Base-by-base conservation (phyloP, 2,888 invertebrate genomes). In the Caradrina clavipalpis region DNA sequence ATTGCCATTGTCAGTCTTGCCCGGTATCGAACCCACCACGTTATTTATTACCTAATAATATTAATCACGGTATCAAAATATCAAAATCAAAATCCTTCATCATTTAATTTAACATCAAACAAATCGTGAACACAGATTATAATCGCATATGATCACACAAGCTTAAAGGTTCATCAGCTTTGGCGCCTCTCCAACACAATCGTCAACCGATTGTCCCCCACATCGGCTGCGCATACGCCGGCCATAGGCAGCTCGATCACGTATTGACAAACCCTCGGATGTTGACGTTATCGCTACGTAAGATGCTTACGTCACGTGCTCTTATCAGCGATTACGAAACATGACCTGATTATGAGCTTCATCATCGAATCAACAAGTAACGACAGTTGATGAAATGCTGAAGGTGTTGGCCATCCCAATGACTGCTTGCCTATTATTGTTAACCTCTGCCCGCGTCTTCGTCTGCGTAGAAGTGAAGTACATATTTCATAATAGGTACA, bases 201-300 rank as follows among this genome's bases (percentile, higher is more conserved):
- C 50, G 45, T 67, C 49, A 15, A 50, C 15, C 1, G n/a, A 21
- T 49, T 42, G 51, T 58, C 13, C 21, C 11, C 15, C 54, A 57
- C 57, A 58, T 50, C n/a, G 19, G n/a, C n/a, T 70, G 71, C 65
- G 56, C 65, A 35, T 26, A 13, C 53, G 55, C 47, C 26, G 22
- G n/a, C 21, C 47, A 45, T 1, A 11, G 53, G 15, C n/a, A 19
- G 2, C 60, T 76, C 39, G 54, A 58, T 57, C 53, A 51, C 31
- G 19, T 39, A 60, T 53, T 26, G 73, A 49, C 53, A 31, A 59
- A 26, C 56, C 42, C 21, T 35, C 42, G 5, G 22, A 35, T 64
- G 42, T 42, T 50, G 10, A 56, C 59, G 56, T 26, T 73, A 68
- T 64, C 68, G 10, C n/a, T 45, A 68, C 78, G 78, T 73, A 47